Evolutionary conservation across 2,888 invertebrate genomes (phyloP).

Genomic region (Epinotia ramella): DNA sequence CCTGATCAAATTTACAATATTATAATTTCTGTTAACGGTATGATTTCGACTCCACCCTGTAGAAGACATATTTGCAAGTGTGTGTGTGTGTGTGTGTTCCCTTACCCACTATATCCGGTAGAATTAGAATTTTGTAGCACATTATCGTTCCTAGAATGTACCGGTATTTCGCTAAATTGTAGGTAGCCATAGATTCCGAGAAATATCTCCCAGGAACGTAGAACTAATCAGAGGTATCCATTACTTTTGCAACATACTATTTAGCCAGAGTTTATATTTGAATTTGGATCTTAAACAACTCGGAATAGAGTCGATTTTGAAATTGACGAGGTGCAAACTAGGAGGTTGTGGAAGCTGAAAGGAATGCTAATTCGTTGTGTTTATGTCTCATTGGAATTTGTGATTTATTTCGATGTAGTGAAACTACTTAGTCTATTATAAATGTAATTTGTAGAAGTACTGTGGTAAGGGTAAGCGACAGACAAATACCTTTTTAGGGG

Average conservation of each 20-base stretch:
- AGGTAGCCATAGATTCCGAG: constrained; percentile 37
- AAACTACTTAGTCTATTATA: constrained; percentile 11
- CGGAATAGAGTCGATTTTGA: not conserved
- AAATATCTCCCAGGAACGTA: constrained; percentile 36
- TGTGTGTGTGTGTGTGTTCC: not conserved
- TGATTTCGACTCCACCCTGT: too few relatives aligned
- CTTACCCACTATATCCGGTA: constrained; percentile 4
- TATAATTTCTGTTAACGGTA: too few relatives aligned
- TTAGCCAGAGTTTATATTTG: not conserved
- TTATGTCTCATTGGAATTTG: constrained; percentile 20
- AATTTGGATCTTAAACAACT: not conserved
- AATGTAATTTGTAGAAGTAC: not conserved
- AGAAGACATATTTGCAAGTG: not conserved
- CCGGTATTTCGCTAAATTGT: constrained; percentile 24
- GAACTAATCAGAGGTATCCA: constrained; percentile 13
- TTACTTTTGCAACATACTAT: not conserved
- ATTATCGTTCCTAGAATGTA: constrained; percentile 29
- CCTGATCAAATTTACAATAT: too few relatives aligned
- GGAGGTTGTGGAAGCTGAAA: not conserved
- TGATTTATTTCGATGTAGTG: constrained; percentile 5
- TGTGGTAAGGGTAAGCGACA: too few relatives aligned
- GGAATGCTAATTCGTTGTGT: constrained; percentile 29
- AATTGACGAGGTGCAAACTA: not conserved
- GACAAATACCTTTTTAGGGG: too few relatives aligned
- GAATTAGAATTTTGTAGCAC: constrained; percentile 29